Percentiles rank a stretch among this genome's conserved stretches.
Conservation (phyloP, 2,113 vertebrate species). For the Heptranchias perlo region DNA sequence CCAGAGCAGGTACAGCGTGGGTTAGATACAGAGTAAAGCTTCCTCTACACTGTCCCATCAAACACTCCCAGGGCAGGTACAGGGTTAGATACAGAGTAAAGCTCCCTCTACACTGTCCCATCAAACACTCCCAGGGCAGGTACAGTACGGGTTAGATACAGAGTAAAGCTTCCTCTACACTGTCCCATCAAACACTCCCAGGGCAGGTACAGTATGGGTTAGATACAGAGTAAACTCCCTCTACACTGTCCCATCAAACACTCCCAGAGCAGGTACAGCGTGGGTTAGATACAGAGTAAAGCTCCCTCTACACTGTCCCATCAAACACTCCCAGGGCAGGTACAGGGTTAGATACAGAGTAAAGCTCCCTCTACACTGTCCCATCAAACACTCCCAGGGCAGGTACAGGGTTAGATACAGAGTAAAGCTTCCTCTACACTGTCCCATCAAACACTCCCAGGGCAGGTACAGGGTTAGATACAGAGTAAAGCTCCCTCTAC, state of each 20-base stretch:
- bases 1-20: not conserved
- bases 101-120: no score
- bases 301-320: no score
- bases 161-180: no score
- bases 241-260: no score
- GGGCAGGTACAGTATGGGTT: not conserved
- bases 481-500: no score
- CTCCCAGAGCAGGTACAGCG: not conserved
- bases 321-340: not conserved
- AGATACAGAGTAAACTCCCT: not conserved
- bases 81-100: not conserved
- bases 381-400: not conserved
- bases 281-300: not conserved
- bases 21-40: not conserved
- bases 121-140: not conserved
- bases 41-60: no score
- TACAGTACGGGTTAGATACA: not conserved
- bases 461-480: not conserved
- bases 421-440: no score
- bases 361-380: no score
- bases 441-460: no score
- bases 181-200: no score
- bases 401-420: not conserved
- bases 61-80: not conserved
- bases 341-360: not conserved